Percentiles rank a stretch among this genome's conserved stretches.
These are phyloP conservation scores for Alca torda DNA, from an alignment of 2,797 vertebrate genomes.

Conservation along the genomic window DNA sequence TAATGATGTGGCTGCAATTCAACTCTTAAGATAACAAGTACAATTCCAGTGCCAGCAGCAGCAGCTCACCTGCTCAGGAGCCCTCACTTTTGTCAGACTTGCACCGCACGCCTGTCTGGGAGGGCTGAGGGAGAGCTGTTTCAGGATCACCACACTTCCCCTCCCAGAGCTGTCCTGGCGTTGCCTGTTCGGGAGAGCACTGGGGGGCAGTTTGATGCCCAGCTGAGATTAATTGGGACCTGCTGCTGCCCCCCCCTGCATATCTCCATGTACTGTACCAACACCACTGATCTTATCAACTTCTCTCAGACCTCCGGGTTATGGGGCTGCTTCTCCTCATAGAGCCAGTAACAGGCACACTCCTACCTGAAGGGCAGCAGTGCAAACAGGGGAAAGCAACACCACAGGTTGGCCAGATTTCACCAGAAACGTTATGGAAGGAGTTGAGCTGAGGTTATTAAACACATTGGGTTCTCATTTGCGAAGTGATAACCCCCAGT, in stretches of 20 bases:
- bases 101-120: background rate
- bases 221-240: background rate
- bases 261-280: rapidly evolving
- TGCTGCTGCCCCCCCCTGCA: background rate
- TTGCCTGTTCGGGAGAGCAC: background rate
- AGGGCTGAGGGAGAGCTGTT: background rate
- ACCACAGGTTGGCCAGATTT: background rate
- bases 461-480: rapidly evolving
- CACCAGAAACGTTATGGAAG: background rate
- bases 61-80: background rate
- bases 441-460: background rate
- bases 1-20: background rate
- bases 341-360: rapidly evolving
- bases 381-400: rapidly evolving
- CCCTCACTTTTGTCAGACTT: background rate
- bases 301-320: background rate
- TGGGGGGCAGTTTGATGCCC: background rate
- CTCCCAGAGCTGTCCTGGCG: background rate
- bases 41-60: background rate
- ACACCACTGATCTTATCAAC: background rate
- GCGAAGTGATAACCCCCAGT: rapidly evolving
- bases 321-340: background rate
- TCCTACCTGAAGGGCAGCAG: background rate
- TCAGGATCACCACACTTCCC: background rate
- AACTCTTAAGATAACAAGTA: background rate